These are phyloP conservation scores for Morpho achilles DNA, from an alignment of 2,888 invertebrate genomes.

Conservation along the genomic window DNA sequence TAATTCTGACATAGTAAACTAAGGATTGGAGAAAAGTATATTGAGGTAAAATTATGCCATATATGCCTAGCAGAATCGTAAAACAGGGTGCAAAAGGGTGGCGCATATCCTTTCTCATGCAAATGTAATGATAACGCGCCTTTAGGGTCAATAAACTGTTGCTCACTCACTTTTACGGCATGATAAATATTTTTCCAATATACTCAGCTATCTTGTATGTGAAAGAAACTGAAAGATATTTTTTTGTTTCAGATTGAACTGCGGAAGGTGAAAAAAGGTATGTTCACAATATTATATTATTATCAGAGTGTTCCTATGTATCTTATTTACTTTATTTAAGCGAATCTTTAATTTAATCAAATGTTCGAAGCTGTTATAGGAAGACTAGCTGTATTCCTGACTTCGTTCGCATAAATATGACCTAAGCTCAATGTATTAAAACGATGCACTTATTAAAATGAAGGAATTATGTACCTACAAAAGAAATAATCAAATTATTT, in stretches of 20 bases:
- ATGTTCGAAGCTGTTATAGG: no score
- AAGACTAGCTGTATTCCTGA: no score
- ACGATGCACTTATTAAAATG: no score
- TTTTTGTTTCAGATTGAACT: conserved; percentile 34
- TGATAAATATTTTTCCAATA: conserved; percentile 67
- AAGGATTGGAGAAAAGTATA: background rate
- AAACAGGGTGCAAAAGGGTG: conserved; percentile 38
- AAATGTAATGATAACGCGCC: conserved; percentile 73
- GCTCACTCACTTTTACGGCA: conserved; percentile 68
- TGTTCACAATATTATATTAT: conserved; percentile 11
- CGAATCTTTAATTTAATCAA: no score
- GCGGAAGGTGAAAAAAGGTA: conserved; percentile 30
- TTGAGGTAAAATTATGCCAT: background rate
- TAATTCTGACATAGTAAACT: no score
- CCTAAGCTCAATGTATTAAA: no score
- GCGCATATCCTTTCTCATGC: conserved; percentile 48
- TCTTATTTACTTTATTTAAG: no score
- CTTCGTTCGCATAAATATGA: no score
- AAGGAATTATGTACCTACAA: no score
- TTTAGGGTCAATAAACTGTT: conserved; percentile 76
- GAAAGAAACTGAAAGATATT: conserved; percentile 13
- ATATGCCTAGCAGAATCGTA: background rate
- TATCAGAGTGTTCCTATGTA: no score
- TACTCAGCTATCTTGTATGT: background rate
- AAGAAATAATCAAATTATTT: no score